Conservation (phyloP, 2,888 invertebrate species). For the Masnerella sp. region DNA sequence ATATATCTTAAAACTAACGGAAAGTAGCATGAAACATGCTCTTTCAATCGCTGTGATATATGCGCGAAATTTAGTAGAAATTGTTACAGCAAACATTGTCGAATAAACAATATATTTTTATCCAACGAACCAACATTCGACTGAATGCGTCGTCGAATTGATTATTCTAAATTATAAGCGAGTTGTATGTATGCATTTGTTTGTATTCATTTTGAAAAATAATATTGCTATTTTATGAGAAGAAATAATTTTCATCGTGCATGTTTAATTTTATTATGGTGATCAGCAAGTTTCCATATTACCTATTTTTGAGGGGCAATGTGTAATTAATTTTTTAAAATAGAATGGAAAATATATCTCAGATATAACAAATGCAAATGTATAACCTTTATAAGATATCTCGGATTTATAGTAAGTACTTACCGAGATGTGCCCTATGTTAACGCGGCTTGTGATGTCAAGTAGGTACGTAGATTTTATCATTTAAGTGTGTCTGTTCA, state of each 20-base stretch:
- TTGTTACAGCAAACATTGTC: conserved; percentile 42
- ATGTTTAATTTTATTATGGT: too few relatives aligned
- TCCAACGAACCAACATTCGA: conserved; percentile 61
- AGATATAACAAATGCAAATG: conserved; percentile 60
- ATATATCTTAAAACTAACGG: conserved; percentile 25
- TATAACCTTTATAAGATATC: conserved; percentile 58
- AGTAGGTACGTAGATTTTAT: conserved; percentile 76
- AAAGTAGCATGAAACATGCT: conserved; percentile 52
- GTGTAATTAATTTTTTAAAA: too few relatives aligned
- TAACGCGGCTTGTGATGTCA: conserved; percentile 78
- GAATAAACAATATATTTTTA: conserved; percentile 59
- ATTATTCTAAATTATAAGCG: conserved; percentile 36
- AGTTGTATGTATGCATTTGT: conserved; percentile 48
- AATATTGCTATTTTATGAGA: too few relatives aligned
- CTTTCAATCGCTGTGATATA: conserved; percentile 51
- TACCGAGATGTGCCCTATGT: conserved; percentile 77
- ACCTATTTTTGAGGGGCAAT: too few relatives aligned
- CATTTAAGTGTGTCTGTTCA: conserved; percentile 56
- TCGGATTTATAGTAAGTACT: conserved; percentile 73
- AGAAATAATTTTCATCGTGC: too few relatives aligned
- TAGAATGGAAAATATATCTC: too few relatives aligned
- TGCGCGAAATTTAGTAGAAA: conserved; percentile 47
- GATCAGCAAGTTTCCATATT: too few relatives aligned
- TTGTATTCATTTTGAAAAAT: conserved; percentile 2
- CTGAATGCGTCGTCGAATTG: conserved; percentile 56